Conservation (phyloP, 2,888 invertebrate species). For the Halictus quadricinctus region DNA sequence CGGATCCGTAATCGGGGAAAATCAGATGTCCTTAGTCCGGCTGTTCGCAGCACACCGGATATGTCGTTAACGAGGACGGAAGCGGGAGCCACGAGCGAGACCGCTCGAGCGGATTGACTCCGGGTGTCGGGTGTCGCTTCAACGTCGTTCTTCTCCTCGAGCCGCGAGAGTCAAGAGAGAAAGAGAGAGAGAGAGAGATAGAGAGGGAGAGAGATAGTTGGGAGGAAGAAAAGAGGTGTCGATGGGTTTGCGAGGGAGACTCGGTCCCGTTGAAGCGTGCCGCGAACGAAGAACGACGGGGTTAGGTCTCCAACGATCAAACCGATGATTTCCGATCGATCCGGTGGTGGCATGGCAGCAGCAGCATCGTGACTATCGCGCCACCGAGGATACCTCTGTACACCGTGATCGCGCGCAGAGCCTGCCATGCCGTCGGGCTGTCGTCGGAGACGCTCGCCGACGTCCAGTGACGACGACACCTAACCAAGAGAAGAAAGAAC, state of each 20-base stretch:
- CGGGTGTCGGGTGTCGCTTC: neutral
- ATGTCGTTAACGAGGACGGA: constrained; percentile 33
- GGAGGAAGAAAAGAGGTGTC: constrained; percentile 5
- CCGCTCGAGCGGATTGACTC: constrained; percentile 3
- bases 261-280: constrained; percentile 36
- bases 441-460: constrained; percentile 34
- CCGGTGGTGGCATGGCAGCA: constrained; percentile 13
- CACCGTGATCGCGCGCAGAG: constrained; percentile 23
- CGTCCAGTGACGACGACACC: constrained; percentile 48
- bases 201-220: neutral
- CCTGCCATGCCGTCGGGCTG: constrained; percentile 45
- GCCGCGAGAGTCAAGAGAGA: neutral
- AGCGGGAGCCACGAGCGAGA: neutral
- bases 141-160: neutral
- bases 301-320: constrained; percentile 17
- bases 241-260: constrained; percentile 43
- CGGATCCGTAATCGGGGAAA: constrained; percentile 46
- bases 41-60: constrained; percentile 34
- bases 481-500: constrained; percentile 14
- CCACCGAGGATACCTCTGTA: constrained; percentile 28
- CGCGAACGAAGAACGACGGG: constrained; percentile 4
- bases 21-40: constrained; percentile 42
- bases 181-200: neutral
- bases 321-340: constrained; percentile 57
- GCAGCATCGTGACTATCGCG: constrained; percentile 40